Base-by-base conservation (phyloP, 2,113 vertebrate genomes). In the Archilochus colubris region DNA sequence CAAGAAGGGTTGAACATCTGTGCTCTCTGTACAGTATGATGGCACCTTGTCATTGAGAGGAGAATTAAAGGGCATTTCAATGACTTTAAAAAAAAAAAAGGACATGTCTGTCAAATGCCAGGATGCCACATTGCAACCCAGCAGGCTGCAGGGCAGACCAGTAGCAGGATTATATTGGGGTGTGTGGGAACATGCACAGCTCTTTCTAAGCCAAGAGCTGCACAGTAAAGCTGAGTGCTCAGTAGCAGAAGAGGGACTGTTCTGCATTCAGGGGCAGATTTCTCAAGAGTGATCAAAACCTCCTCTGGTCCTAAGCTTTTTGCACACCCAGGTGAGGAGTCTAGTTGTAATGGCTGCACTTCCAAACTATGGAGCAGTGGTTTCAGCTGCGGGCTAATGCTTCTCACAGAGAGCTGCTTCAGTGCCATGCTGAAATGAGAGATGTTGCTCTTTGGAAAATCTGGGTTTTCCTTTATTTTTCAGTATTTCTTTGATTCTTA, bases 21-120 rank as follows among this genome's bases (percentile, higher is more conserved):
- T 21, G 28, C 2, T 10, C 6, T 76, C 33, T 72, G 14, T 19
- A 22, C 17, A 12, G 14, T 80, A 33, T 0, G 0, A 22, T 28
- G 54, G 10, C 19, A 53, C 10, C 57, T 86, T 63, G 31, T 51
- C 4, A 1, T 12, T 43, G 50, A 86, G 17, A 50, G 24, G 6
- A 69, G 6, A 86, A 12, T 38, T 67, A 53, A 84, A 84, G 13
- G 12, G 8, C 25, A 28, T 78, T 64, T 81, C 38, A n/a, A 33
- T 36, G 15, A 76, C 23, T 33, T 59, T 7, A 40, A 40, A 40
- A 40, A 40, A 40, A 40, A 40, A 23, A 33, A 70, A 40, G 5
- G 3, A 9, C 33, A 10, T 12, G 31, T 33, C 38, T 84, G 48
- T 30, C 38, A 67, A 67, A 18, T 7, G 19, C 62, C 28, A 48